Evolutionary conservation across 2,797 vertebrate genomes (phyloP).

Genomic region (Morus bassanus): DNA sequence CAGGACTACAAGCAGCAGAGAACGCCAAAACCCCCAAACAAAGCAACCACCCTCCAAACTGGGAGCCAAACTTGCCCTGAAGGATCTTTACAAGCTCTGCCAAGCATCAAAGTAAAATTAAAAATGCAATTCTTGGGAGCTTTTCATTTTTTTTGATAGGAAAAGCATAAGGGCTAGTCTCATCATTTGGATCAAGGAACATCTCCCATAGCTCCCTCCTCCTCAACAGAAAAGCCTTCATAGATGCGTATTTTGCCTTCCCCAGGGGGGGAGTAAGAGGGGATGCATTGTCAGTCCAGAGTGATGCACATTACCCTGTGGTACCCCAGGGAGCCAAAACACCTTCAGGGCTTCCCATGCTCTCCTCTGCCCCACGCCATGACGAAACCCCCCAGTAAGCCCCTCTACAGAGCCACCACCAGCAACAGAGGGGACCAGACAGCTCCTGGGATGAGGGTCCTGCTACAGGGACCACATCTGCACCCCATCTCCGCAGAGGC

Average conservation of each 20-base stretch:
- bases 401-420: not conserved
- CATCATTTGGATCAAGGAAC: not conserved
- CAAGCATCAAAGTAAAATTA: constrained; percentile 13
- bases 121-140: not conserved
- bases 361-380: not conserved
- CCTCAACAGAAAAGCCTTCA: not conserved
- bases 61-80: not conserved
- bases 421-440: not conserved
- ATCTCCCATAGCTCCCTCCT: not conserved
- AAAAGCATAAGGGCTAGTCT: not conserved
- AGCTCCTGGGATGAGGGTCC: not conserved
- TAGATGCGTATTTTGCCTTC: not conserved
- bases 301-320: not conserved
- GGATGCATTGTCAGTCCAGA: not conserved
- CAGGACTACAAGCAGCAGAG: not conserved
- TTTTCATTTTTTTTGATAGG: not conserved
- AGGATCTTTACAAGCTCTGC: constrained; percentile 10
- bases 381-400: not conserved
- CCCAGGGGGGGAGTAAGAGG: not conserved
- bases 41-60: not conserved
- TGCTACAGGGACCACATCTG: not conserved
- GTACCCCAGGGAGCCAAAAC: not conserved
- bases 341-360: not conserved
- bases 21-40: not conserved
- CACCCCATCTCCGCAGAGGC: not conserved